Conservation (phyloP, 2,113 vertebrate genomes). For the Emydocephalus ijimae region DNA sequence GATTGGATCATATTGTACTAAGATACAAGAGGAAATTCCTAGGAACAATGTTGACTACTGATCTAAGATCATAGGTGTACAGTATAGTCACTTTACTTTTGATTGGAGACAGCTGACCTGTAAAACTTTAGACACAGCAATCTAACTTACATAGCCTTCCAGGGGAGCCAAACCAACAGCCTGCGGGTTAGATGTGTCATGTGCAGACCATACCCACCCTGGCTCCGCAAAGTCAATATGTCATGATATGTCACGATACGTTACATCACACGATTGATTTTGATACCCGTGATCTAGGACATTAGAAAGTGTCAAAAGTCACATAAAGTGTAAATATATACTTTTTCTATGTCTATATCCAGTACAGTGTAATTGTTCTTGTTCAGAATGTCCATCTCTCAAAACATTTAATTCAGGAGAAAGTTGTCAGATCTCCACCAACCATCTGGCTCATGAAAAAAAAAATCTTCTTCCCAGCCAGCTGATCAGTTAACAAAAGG, state of each 20-base stretch:
- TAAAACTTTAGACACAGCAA: neutral
- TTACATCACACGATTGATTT: too few species aligned
- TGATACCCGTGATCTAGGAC: too few species aligned
- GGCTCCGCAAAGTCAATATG: too few species aligned
- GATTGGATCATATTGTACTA: neutral
- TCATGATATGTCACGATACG: too few species aligned
- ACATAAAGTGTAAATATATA: neutral
- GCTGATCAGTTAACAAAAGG: neutral
- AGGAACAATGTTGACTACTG: neutral
- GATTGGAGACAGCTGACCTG: neutral
- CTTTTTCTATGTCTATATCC: neutral
- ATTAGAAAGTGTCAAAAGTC: neutral
- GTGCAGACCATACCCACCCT: too few species aligned
- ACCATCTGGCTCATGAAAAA: neutral
- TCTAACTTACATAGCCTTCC: neutral
- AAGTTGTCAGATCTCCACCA: neutral
- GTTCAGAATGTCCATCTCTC: neutral
- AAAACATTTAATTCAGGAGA: neutral
- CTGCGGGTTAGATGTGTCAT: too few species aligned
- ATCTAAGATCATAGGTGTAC: neutral
- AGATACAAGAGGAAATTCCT: neutral
- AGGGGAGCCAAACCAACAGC: too few species aligned
- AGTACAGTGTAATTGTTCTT: neutral
- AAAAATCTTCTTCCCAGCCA: neutral
- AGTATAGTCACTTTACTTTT: neutral